Evolutionary conservation across 2,113 vertebrate species (phyloP).

Genomic region (Phrynocephalus versicolor): DNA sequence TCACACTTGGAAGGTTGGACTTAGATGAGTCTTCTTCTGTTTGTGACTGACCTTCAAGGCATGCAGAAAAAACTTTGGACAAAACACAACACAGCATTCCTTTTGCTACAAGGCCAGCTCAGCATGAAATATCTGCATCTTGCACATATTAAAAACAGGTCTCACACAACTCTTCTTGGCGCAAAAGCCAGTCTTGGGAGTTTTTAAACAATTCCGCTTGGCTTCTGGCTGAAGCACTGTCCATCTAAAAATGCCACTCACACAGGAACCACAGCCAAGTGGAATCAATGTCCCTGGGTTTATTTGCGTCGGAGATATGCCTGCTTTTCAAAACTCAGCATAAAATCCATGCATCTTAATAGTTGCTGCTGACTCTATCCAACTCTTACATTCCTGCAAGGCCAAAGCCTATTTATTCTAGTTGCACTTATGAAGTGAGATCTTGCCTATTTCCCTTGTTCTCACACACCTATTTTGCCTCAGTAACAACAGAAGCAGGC

Average conservation of each 20-base stretch:
- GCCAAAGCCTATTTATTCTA: background rate
- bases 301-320: background rate
- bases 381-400: background rate
- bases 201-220: background rate
- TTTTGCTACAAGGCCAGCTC: background rate
- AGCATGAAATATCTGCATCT: background rate
- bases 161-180: background rate
- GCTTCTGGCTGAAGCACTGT: background rate
- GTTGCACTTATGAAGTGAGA: background rate
- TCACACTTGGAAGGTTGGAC: too few species aligned
- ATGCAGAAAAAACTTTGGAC: background rate
- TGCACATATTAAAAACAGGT: background rate
- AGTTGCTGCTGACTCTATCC: background rate
- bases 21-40: background rate
- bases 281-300: background rate
- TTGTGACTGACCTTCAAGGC: background rate
- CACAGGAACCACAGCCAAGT: background rate
- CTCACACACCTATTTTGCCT: background rate
- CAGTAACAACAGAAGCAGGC: background rate
- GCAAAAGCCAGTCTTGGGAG: background rate
- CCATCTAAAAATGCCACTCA: background rate
- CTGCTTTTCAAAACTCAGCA: background rate
- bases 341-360: background rate
- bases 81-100: background rate
- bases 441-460: background rate